phyloP scores from a whole-genome alignment of 2,797 vertebrate species.

The Eulemur mongoz region DNA sequence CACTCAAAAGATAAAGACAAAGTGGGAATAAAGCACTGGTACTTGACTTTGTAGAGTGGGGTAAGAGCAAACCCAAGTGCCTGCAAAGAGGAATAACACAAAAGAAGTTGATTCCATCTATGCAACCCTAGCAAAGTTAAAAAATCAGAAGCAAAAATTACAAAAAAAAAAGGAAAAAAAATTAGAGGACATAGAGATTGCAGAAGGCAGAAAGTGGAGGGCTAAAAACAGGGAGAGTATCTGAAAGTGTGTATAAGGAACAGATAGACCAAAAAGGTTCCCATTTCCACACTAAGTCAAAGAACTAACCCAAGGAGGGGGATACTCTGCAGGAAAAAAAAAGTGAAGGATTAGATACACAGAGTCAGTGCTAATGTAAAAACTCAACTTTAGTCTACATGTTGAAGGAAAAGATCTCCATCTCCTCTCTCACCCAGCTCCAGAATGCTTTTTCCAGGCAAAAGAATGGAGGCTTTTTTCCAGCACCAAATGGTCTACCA shows the following conservation, averaged over 20 bases:
- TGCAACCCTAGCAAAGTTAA: not conserved
- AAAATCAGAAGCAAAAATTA: not conserved
- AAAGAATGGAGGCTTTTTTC: slow-evolving; percentile 6
- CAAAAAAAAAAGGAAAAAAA: not conserved
- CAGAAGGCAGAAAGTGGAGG: not conserved
- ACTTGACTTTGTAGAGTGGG: not conserved
- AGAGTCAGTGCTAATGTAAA: not conserved
- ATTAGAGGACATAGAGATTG: not conserved
- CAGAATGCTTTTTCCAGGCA: not conserved
- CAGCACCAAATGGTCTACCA: not conserved
- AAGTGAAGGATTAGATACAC: not conserved
- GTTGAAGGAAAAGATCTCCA: not conserved
- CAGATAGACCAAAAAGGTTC: not conserved
- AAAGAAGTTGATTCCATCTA: not conserved
- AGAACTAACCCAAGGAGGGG: not conserved
- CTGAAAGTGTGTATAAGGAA: not conserved
- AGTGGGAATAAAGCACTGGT: not conserved
- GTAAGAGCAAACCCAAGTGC: not conserved
- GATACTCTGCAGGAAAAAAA: not conserved
- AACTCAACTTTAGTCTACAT: not conserved
- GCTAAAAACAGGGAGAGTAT: not conserved
- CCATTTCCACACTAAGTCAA: not conserved
- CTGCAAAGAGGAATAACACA: not conserved
- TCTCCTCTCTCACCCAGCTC: not conserved
- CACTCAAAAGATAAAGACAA: not conserved